A percentile compares a stretch with the other conserved stretches of the same genome.
Evolutionary conservation across 2,113 vertebrate species (phyloP).

Genomic region (Sialia sialis): DNA sequence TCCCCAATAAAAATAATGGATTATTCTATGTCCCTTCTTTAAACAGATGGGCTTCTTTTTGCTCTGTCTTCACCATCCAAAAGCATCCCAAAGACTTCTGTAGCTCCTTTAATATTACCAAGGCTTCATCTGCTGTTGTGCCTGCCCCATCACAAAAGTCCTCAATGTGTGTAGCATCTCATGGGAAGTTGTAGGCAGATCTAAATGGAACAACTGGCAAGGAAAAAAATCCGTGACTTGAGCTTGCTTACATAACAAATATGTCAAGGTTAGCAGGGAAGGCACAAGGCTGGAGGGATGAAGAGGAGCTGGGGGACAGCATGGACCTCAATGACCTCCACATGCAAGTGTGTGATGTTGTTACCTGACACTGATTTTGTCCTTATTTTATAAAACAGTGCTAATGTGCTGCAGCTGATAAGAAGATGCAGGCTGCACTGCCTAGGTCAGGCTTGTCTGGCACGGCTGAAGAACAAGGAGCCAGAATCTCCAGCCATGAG

Average conservation of each 20-base stretch:
- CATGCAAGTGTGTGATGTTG: not conserved
- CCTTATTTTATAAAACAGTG: not conserved
- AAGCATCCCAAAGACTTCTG: not conserved
- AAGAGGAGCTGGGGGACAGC: not conserved
- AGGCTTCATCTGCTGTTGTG: not conserved
- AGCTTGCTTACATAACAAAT: not conserved
- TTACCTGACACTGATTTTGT: not conserved
- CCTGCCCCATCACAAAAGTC: not conserved
- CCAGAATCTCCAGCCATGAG: not conserved
- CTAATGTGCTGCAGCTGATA: not conserved
- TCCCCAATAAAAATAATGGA: not conserved
- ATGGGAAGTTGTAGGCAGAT: not conserved
- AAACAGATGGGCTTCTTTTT: not conserved
- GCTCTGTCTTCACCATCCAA: not conserved
- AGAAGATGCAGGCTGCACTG: not conserved
- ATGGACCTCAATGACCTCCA: not conserved
- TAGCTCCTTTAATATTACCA: not conserved
- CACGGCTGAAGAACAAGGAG: not conserved
- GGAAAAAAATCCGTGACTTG: not conserved
- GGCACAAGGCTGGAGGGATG: not conserved
- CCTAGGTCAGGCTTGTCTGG: not conserved
- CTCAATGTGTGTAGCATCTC: not conserved
- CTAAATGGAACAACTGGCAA: not conserved
- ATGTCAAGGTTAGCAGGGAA: not conserved
- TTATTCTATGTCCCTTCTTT: not conserved